A percentile compares a stretch with the other conserved stretches of the same genome.
Evolutionary conservation across 2,113 vertebrate species (phyloP).

Genomic region (Ranitomeya variabilis): DNA sequence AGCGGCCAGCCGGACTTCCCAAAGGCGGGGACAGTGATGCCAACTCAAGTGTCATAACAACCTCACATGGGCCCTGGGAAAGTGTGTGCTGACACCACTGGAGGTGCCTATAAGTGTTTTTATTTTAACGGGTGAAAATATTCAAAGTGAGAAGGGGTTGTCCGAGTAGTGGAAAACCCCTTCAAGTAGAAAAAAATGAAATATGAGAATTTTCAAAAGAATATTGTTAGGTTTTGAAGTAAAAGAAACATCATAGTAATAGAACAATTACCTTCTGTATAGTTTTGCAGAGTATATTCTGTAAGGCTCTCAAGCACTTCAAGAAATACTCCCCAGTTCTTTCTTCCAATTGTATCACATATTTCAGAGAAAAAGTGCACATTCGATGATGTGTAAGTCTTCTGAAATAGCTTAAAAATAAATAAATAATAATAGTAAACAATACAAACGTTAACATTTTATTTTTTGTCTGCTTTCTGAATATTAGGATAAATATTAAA

Average conservation of each 20-base stretch:
- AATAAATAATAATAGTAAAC: neutral
- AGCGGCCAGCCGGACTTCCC: too few species aligned
- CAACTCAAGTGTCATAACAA: too few species aligned
- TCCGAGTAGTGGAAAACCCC: too few species aligned
- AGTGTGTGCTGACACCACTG: too few species aligned
- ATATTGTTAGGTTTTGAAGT: neutral
- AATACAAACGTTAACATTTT: neutral
- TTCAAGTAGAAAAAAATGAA: neutral
- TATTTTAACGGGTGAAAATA: too few species aligned
- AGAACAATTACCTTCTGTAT: slow-evolving; percentile 37
- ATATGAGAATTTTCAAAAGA: neutral
- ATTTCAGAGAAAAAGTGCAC: slow-evolving; percentile 20
- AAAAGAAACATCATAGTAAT: neutral
- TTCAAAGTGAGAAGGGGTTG: too few species aligned
- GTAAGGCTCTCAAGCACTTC: slow-evolving; percentile 41
- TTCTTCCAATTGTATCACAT: slow-evolving; percentile 33
- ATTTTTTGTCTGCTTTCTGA: neutral
- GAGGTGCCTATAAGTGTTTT: too few species aligned
- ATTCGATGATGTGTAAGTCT: neutral
- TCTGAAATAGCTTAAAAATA: slow-evolving; percentile 50
- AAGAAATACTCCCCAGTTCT: slow-evolving; percentile 46
- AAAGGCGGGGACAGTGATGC: too few species aligned
- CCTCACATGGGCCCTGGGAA: too few species aligned
- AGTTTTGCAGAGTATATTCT: slow-evolving; percentile 50
- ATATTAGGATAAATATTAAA: neutral